phyloP scores from a whole-genome alignment of 2,797 vertebrate species.

The Nothura maculosa region DNA sequence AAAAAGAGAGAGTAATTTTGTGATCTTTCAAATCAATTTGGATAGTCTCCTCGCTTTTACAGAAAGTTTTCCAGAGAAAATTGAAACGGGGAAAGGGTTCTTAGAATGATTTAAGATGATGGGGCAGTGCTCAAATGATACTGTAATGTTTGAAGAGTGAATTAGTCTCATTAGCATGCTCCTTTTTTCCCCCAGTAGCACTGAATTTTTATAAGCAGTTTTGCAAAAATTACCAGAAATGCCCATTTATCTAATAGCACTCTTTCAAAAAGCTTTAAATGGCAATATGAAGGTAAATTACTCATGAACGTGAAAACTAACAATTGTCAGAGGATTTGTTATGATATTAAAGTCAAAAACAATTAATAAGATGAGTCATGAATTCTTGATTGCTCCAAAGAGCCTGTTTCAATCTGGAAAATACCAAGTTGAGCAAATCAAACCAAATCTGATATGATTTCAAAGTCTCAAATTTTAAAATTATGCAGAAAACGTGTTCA shows the following conservation, averaged over 20 bases:
- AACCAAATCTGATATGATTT: background rate
- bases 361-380: background rate
- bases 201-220: constrained; percentile 18
- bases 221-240: background rate
- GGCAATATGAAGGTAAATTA: background rate
- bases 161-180: constrained; percentile 17
- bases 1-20: constrained; percentile 40
- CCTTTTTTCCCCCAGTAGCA: background rate
- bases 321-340: background rate
- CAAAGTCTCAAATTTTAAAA: background rate
- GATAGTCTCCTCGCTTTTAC: constrained; percentile 20
- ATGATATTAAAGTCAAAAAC: background rate
- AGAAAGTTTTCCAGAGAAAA: constrained; percentile 39
- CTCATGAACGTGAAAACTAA: background rate
- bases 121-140: constrained; percentile 3
- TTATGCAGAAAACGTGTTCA: background rate
- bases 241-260: background rate
- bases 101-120: constrained; percentile 6
- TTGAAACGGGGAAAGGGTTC: constrained; percentile 9
- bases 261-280: background rate
- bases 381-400: background rate
- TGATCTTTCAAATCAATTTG: constrained; percentile 60
- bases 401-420: background rate
- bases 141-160: constrained; percentile 37
- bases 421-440: background rate